These are phyloP conservation scores for Anguilla anguilla DNA, from an alignment of 2,797 vertebrate genomes.

Conservation along the genomic window DNA sequence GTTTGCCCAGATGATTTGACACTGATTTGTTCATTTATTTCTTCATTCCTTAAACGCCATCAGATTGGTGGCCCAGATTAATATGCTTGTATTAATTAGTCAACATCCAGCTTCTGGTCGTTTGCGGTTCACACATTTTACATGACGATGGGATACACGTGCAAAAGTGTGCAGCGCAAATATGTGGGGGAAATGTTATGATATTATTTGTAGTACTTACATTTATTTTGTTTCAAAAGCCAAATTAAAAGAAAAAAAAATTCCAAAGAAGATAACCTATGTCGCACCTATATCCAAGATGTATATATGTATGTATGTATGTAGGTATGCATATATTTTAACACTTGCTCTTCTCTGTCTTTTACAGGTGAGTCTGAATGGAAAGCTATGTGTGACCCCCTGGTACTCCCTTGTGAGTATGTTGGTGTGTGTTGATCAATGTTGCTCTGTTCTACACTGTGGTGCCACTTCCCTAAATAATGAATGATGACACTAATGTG, in stretches of 20 bases:
- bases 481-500: background rate
- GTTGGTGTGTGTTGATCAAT: background rate
- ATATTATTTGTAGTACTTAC: background rate
- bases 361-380: conserved; percentile 34
- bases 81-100: background rate
- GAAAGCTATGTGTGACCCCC: background rate
- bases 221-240: background rate
- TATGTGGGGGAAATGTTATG: too few species aligned
- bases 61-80: background rate
- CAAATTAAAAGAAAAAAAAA: background rate
- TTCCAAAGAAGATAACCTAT: background rate
- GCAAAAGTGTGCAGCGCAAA: too few species aligned
- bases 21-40: background rate
- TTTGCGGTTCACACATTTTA: background rate
- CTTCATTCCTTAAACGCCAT: background rate
- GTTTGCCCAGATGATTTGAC: background rate
- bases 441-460: background rate
- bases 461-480: background rate
- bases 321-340: background rate
- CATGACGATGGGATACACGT: too few species aligned
- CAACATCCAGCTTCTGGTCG: background rate
- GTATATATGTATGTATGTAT: too few species aligned
- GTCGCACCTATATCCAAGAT: background rate
- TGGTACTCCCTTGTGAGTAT: conserved; percentile 18
- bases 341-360: background rate